Base-by-base conservation (phyloP, 2,113 vertebrate species). In the Grallaria varia region DNA sequence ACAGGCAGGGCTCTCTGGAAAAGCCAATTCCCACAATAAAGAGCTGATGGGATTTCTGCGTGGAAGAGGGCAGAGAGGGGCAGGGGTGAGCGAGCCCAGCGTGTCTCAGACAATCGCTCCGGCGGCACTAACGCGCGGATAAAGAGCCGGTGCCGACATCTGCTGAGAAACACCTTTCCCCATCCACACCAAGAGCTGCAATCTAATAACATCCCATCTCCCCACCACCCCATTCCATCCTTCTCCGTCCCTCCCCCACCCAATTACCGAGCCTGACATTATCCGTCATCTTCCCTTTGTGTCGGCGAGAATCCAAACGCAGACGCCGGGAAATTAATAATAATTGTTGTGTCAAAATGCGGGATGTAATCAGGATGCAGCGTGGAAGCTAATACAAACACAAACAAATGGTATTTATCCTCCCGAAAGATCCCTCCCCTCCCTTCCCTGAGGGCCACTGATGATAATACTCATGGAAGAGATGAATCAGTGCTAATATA, bases 341-440 rank as follows among this genome's bases (percentile, higher is more conserved):
- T 98, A 98, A 98, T 97, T 97, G 97, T 94, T 95, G 96, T 97
- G 97, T 97, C 94, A 97, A 95, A 95, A 95, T 24, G 33, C 52
- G 64, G 97, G 97, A 97, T 92, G 97, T 97, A 97, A 98, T 98
- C 97, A 98, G 97, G 95, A 97, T 97, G 96, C 93, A 81, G 96
- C 68, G 63, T 96, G 96, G 97, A 98, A 97, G 96, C 93, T 96
- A 97, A 98, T 75, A 98, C 96, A 97, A 98, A 98, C 92, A 98
- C 98, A 98, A 98, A 98, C 97, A 98, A 98, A 97, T 97, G 87
- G 64, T 97, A 98, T 98, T 98, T 98, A 97, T 97, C 97, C 97
- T 96, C 93, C 96, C 12, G 45, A 96, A 98, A 96, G 97, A 97
- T 94, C 91, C 63, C 95, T 89, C 96, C 90, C 93, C 82, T 91